A percentile compares a stretch with the other conserved stretches of the same genome.
phyloP scores from a whole-genome alignment of 2,797 vertebrate genomes.

The Australoheros facetus region DNA sequence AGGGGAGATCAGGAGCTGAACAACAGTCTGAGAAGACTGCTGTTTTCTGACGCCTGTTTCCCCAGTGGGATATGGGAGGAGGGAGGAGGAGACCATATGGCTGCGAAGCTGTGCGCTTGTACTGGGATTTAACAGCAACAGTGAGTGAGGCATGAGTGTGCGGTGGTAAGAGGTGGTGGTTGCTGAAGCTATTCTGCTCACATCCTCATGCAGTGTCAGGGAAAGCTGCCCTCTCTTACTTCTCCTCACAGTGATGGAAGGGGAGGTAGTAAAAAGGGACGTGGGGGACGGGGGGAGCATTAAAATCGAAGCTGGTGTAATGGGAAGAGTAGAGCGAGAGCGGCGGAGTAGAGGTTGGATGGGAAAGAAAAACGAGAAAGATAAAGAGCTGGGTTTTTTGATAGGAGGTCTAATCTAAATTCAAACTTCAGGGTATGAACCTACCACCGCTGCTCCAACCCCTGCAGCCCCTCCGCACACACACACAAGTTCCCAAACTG shows the following conservation, averaged over 20 bases:
- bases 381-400: slow-evolving; percentile 27
- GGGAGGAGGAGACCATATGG: slow-evolving; percentile 59
- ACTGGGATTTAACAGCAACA: slow-evolving; percentile 66
- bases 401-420: slow-evolving; percentile 40
- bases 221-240: slow-evolving; percentile 60
- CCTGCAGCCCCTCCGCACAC: neutral
- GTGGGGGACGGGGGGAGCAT: neutral
- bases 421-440: slow-evolving; percentile 43
- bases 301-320: slow-evolving; percentile 43
- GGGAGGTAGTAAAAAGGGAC: slow-evolving; percentile 21
- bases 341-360: neutral
- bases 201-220: slow-evolving; percentile 78
- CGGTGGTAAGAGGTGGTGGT: slow-evolving; percentile 11
- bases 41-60: slow-evolving; percentile 50
- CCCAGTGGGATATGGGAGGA: slow-evolving; percentile 49
- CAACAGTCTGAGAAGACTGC: slow-evolving; percentile 42
- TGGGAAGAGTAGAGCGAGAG: slow-evolving; percentile 31
- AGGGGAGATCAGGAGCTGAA: slow-evolving; percentile 47
- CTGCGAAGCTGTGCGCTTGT: slow-evolving; percentile 45
- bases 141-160: slow-evolving; percentile 16
- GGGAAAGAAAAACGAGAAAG: slow-evolving; percentile 19
- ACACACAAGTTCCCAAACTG: slow-evolving; percentile 8
- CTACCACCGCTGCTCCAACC: neutral
- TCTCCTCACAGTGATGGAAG: slow-evolving; percentile 42
- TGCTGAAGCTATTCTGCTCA: slow-evolving; percentile 75